Conservation (phyloP, 2,113 vertebrate species). For the Oriolus oriolus region DNA sequence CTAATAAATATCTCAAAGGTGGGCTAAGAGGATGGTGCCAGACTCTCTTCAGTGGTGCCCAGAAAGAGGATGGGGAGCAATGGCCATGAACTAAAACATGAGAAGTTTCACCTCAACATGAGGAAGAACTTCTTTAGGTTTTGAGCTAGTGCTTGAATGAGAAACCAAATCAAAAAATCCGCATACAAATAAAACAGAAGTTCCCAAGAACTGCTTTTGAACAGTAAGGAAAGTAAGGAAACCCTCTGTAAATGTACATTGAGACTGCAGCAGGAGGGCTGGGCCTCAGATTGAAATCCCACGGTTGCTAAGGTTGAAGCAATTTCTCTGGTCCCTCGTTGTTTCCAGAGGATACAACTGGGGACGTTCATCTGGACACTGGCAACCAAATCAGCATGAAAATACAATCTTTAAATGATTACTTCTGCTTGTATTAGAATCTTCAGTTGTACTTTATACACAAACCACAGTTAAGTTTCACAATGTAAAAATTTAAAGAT, state of each 20-base stretch:
- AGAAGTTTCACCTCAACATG: neutral
- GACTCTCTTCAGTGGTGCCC: neutral
- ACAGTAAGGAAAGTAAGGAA: neutral
- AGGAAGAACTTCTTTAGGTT: neutral
- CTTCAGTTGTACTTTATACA: neutral
- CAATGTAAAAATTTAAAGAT: neutral
- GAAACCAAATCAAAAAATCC: neutral
- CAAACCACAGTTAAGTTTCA: neutral
- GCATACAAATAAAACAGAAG: neutral
- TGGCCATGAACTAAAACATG: too few species aligned
- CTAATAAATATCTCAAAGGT: neutral
- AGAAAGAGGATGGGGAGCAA: neutral
- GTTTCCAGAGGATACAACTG: neutral
- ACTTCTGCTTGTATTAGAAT: neutral
- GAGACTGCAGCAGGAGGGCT: neutral
- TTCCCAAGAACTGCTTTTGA: neutral
- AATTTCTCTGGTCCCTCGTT: neutral
- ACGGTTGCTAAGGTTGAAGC: rapidly evolving
- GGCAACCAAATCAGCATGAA: neutral
- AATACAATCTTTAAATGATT: neutral
- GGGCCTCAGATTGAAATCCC: neutral
- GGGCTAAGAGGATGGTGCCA: neutral
- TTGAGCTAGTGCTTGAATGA: neutral
- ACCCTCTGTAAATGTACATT: neutral
- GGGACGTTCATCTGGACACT: neutral